Base-by-base conservation (phyloP, 2,113 vertebrate genomes). In the Dipodomys ordii region DNA sequence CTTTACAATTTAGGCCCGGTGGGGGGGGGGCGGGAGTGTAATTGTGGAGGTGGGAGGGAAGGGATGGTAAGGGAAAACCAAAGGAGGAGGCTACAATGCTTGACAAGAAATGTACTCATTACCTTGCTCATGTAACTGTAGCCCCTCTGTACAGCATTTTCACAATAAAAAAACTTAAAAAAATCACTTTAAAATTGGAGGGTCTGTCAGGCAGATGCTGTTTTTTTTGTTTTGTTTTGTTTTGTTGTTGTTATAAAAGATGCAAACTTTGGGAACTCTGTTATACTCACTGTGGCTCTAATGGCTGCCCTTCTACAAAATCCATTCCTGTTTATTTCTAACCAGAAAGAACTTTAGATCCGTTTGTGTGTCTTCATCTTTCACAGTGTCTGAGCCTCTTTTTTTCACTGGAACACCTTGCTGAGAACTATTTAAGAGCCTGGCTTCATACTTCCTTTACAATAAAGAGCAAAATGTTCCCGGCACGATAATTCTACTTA, bases 401-500 rank as follows among this genome's bases (percentile, higher is more conserved):
- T 96, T 96, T 90, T 93, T 18, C 3, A 88, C 39, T 35, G 12
- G 44, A 95, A 89, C 28, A 82, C 39, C 87, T 95, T 95, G 57
- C 96, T 92, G 95, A 92, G 64, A 83, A 93, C 78, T 96, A 88
- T 97, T 98, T 97, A 97, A 97, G 81, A 82, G 32, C 73, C 68
- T 57, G 62, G 83, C 39, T 97, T 95, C 88, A 95, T 86, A 85
- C 76, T 93, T 81, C 28, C 81, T 94, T 97, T 98, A 96, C 95
- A 97, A 96, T 93, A 96, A 97, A 97, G 92, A 96, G 95, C 92
- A 97, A 96, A 97, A 94, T 96, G 95, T 97, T 97, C 97, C 95
- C 3, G 1, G 96, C 96, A 95, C 10, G 89, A 94, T 97, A 97
- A 98, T 98, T 98, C 97, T 97, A 83, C 97, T 98, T 97, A 97